These are phyloP conservation scores for Latrodectus geometricus DNA, from an alignment of 1,140 invertebrate species.

Conservation along the genomic window DNA sequence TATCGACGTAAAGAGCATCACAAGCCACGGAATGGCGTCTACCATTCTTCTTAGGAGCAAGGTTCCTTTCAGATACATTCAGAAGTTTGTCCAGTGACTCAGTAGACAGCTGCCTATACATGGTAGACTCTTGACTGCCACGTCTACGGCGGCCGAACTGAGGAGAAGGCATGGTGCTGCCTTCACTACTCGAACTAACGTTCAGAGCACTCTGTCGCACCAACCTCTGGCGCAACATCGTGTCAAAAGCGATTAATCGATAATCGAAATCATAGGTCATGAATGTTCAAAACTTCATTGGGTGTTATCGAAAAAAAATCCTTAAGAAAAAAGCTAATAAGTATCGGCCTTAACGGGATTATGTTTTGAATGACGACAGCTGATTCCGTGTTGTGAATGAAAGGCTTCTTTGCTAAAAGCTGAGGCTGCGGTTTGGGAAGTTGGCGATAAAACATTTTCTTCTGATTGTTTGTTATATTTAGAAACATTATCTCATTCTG, in stretches of 20 bases:
- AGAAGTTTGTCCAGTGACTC: slow-evolving; percentile 43
- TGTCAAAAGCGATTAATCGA: background rate
- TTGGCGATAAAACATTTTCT: too few species aligned
- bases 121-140: slow-evolving; percentile 20
- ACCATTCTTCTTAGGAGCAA: background rate
- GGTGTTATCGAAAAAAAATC: background rate
- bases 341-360: slow-evolving; percentile 27
- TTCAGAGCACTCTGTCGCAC: slow-evolving; percentile 44
- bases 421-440: background rate
- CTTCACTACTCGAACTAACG: slow-evolving; percentile 2
- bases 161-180: slow-evolving; percentile 47
- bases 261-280: slow-evolving; percentile 2
- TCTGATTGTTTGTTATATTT: too few species aligned
- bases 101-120: slow-evolving; percentile 38
- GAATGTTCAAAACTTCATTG: too few species aligned
- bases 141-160: slow-evolving; percentile 19
- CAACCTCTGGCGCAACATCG: slow-evolving; percentile 40
- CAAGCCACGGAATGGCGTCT: slow-evolving; percentile 46
- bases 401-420: slow-evolving; percentile 30
- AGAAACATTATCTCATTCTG: too few species aligned
- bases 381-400: slow-evolving; percentile 36
- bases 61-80: too few species aligned
- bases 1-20: slow-evolving; percentile 33
- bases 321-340: background rate
- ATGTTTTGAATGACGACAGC: slow-evolving; percentile 43